These are phyloP conservation scores for Monochamus saltuarius DNA, from an alignment of 1,140 invertebrate genomes.

Conservation along the genomic window DNA sequence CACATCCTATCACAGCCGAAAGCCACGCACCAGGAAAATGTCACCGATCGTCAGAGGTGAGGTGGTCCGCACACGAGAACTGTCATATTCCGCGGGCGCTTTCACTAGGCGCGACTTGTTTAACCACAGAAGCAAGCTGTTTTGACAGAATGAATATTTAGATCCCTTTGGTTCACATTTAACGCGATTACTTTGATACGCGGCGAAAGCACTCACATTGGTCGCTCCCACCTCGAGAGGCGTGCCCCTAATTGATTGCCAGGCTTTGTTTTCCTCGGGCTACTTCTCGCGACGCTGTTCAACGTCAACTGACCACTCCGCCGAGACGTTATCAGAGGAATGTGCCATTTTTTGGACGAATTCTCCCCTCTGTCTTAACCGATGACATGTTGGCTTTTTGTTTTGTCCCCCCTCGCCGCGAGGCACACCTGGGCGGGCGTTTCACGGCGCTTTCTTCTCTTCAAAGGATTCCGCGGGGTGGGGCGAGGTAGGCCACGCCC, in stretches of 20 bases:
- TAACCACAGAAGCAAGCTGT: slow-evolving; percentile 45
- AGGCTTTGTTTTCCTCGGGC: slow-evolving; percentile 23
- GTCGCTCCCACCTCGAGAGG: slow-evolving; percentile 50
- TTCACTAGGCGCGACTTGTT: slow-evolving; percentile 26
- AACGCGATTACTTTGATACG: slow-evolving; percentile 49
- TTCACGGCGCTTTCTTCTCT: slow-evolving; percentile 22
- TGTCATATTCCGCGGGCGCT: slow-evolving; percentile 22
- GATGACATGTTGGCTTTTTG: slow-evolving; percentile 45
- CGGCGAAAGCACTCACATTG: slow-evolving; percentile 48
- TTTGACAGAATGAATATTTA: slow-evolving; percentile 53
- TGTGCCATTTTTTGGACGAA: slow-evolving; percentile 46
- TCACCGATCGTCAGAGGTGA: not conserved
- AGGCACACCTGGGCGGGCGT: slow-evolving; percentile 44
- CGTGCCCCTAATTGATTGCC: slow-evolving; percentile 44
- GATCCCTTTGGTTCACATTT: slow-evolving; percentile 47
- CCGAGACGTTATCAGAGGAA: slow-evolving; percentile 47
- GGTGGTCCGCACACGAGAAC: slow-evolving; percentile 3
- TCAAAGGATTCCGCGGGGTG: slow-evolving; percentile 13
- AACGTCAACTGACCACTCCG: slow-evolving; percentile 42
- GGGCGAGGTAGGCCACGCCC: slow-evolving; percentile 19
- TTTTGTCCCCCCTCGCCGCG: slow-evolving; percentile 31
- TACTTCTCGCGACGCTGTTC: slow-evolving; percentile 31
- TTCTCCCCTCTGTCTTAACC: slow-evolving; percentile 28
- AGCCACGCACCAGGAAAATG: not conserved
- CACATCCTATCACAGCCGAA: slow-evolving; percentile 18